Conservation (phyloP, 2,888 invertebrate genomes). For the Notodonta ziczac region DNA sequence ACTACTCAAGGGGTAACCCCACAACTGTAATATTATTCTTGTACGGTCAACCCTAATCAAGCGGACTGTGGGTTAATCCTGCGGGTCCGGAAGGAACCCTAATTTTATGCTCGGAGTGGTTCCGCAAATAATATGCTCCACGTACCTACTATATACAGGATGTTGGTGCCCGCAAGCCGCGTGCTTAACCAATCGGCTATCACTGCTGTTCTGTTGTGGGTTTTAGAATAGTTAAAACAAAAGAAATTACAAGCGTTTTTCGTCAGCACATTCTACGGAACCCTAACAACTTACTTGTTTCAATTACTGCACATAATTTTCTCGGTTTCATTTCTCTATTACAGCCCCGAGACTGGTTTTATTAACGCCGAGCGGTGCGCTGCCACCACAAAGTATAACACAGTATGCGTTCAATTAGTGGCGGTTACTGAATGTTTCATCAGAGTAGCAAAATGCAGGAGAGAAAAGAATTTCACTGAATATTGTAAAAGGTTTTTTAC, state of each 20-base stretch:
- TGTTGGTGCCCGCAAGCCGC: too few species aligned
- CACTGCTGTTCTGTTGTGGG: too few species aligned
- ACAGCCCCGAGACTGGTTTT: not conserved
- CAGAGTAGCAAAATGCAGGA: not conserved
- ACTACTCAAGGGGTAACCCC: not conserved
- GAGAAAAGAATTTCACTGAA: not conserved
- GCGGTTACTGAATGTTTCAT: not conserved
- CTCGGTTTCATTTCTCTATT: too few species aligned
- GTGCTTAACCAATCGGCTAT: too few species aligned
- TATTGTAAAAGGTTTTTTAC: too few species aligned
- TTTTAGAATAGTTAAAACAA: too few species aligned
- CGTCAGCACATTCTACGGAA: too few species aligned
- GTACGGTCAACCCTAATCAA: conserved; percentile 7
- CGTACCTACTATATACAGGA: conserved; percentile 8
- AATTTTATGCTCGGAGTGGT: conserved; percentile 14
- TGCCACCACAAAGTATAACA: conserved; percentile 8
- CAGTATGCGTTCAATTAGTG: conserved; percentile 5
- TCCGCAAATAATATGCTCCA: conserved; percentile 15
- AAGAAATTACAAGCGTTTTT: too few species aligned
- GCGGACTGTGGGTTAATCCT: conserved; percentile 2
- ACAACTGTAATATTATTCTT: not conserved
- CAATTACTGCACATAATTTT: too few species aligned
- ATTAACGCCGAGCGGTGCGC: not conserved
- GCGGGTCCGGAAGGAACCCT: conserved; percentile 10
- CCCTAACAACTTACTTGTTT: too few species aligned